phyloP scores from a whole-genome alignment of 1,140 invertebrate genomes.

The Drosophila sechellia region DNA sequence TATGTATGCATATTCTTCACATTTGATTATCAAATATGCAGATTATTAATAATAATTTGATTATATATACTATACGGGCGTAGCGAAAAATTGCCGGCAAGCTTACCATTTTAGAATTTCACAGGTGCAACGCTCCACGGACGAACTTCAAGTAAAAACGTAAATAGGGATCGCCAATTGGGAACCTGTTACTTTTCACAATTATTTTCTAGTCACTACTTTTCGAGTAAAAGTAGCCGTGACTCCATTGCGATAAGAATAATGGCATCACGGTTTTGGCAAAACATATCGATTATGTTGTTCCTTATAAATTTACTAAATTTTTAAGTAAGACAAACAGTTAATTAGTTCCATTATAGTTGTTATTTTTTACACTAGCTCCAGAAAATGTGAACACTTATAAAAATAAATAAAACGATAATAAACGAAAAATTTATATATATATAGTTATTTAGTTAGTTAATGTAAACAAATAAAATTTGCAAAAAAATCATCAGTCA shows the following conservation, averaged over 20 bases:
- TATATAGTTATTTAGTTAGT: too few relatives aligned
- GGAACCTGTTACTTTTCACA: slow-evolving; percentile 18
- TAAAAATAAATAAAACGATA: too few relatives aligned
- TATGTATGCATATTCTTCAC: not conserved
- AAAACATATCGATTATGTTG: not conserved
- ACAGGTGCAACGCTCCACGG: slow-evolving; percentile 22
- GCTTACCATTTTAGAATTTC: slow-evolving; percentile 27
- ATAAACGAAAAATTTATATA: too few relatives aligned
- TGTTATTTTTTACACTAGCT: too few relatives aligned
- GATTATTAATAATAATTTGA: slow-evolving; percentile 18
- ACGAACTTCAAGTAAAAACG: slow-evolving; percentile 34
- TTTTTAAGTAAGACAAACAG: not conserved
- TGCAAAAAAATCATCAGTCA: too few relatives aligned
- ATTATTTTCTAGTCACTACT: slow-evolving; percentile 13
- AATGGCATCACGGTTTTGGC: not conserved
- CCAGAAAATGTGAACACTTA: too few relatives aligned
- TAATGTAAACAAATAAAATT: too few relatives aligned
- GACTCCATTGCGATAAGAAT: not conserved
- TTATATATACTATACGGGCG: slow-evolving; percentile 5
- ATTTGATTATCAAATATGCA: slow-evolving; percentile 8
- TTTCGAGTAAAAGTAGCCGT: slow-evolving; percentile 10
- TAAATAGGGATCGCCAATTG: slow-evolving; percentile 24
- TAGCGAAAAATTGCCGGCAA: not conserved
- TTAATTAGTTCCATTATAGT: too few relatives aligned
- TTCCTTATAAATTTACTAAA: not conserved